These are phyloP conservation scores for Dreissena rostriformis DNA, from an alignment of 1,140 invertebrate species.

Conservation along the genomic window DNA sequence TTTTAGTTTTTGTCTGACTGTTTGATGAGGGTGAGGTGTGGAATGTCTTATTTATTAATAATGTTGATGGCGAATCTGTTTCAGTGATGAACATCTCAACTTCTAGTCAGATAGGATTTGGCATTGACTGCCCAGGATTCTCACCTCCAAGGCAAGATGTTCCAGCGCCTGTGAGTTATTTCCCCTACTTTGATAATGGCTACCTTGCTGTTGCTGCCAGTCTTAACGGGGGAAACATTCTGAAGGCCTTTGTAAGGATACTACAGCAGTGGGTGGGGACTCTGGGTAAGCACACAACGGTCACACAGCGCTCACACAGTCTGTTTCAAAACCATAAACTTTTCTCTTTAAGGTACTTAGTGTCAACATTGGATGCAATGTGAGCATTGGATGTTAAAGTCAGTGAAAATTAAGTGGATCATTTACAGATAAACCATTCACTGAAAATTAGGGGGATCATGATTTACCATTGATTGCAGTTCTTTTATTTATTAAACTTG, in stretches of 20 bases:
- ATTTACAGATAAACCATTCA: too few species aligned
- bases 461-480: too few species aligned
- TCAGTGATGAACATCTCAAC: slow-evolving; percentile 94
- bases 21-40: background rate
- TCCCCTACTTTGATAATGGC: slow-evolving; percentile 89
- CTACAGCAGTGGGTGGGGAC: slow-evolving; percentile 91
- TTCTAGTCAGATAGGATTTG: slow-evolving; percentile 91
- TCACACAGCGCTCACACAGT: too few species aligned
- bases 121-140: slow-evolving; percentile 79
- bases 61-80: slow-evolving; percentile 43
- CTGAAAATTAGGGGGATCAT: too few species aligned
- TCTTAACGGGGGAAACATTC: slow-evolving; percentile 93
- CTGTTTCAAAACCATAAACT: too few species aligned
- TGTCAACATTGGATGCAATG: too few species aligned
- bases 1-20: background rate
- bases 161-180: slow-evolving; percentile 85
- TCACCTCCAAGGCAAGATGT: slow-evolving; percentile 36
- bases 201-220: slow-evolving; percentile 93
- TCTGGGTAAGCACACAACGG: slow-evolving; percentile 83
- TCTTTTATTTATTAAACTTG: too few species aligned
- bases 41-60: background rate
- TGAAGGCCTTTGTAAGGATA: slow-evolving; percentile 91
- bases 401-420: too few species aligned
- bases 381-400: too few species aligned
- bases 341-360: too few species aligned